Percentiles rank a stretch among this genome's conserved stretches.
Conservation (phyloP, 2,113 vertebrate species). For the Neolamprologus tretocephalus region DNA sequence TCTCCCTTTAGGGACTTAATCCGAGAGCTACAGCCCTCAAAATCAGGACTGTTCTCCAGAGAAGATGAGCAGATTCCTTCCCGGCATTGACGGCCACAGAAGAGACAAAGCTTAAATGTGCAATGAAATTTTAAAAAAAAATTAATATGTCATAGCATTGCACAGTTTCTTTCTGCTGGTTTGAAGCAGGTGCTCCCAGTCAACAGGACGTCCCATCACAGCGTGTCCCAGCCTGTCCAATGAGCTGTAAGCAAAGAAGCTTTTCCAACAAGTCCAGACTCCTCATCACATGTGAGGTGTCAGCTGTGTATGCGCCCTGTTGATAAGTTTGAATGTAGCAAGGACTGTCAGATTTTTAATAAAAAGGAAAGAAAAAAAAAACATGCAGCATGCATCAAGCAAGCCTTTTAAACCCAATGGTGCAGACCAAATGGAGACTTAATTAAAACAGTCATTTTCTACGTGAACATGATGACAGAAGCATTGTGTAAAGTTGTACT, state of each 20-base stretch:
- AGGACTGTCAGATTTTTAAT: not conserved
- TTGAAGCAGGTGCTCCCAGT: not conserved
- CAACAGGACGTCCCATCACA: not conserved
- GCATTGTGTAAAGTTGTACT: conserved; percentile 25
- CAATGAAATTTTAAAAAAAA: not conserved
- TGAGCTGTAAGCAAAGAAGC: not conserved
- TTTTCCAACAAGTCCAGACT: conserved; percentile 43
- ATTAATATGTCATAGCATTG: not conserved
- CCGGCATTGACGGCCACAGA: not conserved
- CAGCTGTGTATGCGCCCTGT: not conserved
- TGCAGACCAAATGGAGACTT: conserved; percentile 47
- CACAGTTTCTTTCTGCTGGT: not conserved
- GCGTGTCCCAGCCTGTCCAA: conserved; percentile 29
- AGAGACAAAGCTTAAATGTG: not conserved
- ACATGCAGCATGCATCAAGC: not conserved
- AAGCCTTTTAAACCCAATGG: not conserved
- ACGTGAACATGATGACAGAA: not conserved
- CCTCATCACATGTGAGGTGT: not conserved
- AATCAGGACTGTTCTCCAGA: not conserved
- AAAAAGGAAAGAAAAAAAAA: not conserved
- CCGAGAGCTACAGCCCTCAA: not conserved
- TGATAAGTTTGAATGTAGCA: not conserved
- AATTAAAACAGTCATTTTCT: not conserved
- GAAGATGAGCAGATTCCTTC: conserved; percentile 2
- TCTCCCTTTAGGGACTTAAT: not conserved